A percentile compares a stretch with the other conserved stretches of the same genome.
Evolutionary conservation across 2,888 invertebrate genomes (phyloP).

Genomic region (Pyrochroa serraticornis): DNA sequence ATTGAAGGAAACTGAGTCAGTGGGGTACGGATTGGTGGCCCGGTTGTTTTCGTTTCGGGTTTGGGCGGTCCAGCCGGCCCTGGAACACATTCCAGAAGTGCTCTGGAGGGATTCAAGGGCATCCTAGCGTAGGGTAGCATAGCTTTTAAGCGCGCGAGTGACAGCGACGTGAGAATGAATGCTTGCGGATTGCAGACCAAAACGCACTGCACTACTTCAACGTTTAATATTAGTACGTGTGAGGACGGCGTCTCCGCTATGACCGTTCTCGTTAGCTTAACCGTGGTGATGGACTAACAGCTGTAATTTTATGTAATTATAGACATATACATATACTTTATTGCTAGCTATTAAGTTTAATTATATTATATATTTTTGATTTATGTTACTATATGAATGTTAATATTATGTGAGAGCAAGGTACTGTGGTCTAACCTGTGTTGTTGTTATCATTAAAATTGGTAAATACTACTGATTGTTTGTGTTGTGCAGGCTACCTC

Average conservation of each 20-base stretch:
- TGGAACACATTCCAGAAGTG: slow-evolving; percentile 59
- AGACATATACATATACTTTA: slow-evolving; percentile 43
- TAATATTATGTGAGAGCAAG: slow-evolving; percentile 49
- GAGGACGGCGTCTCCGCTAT: slow-evolving; percentile 6
- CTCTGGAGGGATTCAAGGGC: slow-evolving; percentile 61
- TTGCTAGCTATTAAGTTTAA: slow-evolving; percentile 52
- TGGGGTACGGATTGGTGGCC: too few relatives aligned
- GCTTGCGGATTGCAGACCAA: slow-evolving; percentile 15
- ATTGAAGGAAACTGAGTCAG: too few relatives aligned
- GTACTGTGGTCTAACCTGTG: slow-evolving; percentile 54
- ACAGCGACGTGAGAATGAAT: slow-evolving; percentile 15
- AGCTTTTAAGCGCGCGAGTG: slow-evolving; percentile 37
- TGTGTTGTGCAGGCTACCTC: slow-evolving; percentile 53
- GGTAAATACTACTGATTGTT: slow-evolving; percentile 47
- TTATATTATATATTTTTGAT: slow-evolving; percentile 47
- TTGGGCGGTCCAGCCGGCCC: not conserved
- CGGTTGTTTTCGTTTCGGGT: not conserved
- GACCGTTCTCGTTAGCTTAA: slow-evolving; percentile 48
- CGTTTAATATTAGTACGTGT: slow-evolving; percentile 28
- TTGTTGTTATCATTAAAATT: slow-evolving; percentile 49
- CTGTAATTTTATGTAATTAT: slow-evolving; percentile 56
- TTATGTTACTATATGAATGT: slow-evolving; percentile 44
- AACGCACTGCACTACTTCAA: slow-evolving; percentile 24
- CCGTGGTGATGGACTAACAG: slow-evolving; percentile 59
- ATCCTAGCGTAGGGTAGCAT: slow-evolving; percentile 54